phyloP scores from a whole-genome alignment of 2,888 invertebrate genomes.

The Nematopogon swammerdamellus region DNA sequence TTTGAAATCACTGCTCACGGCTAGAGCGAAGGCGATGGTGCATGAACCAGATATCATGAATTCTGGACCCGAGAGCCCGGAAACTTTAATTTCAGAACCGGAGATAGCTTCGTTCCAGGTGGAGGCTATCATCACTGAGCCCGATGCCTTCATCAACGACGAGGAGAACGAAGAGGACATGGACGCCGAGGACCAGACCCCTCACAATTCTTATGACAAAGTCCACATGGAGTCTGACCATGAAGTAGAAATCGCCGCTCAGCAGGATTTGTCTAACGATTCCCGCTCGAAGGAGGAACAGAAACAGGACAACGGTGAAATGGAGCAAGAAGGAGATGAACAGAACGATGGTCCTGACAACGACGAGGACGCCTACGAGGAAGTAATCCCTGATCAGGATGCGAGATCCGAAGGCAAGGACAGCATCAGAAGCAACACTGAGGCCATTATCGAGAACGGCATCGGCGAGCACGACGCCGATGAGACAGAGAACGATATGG shows the following conservation, averaged over 20 bases:
- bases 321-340: slow-evolving; percentile 4
- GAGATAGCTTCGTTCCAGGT: slow-evolving; percentile 53
- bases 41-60: slow-evolving; percentile 42
- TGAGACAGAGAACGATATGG: slow-evolving; percentile 16
- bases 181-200: slow-evolving; percentile 24
- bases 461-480: slow-evolving; percentile 9
- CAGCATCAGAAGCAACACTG: not conserved
- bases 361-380: not conserved
- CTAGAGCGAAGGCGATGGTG: slow-evolving; percentile 44
- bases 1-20: slow-evolving; percentile 44
- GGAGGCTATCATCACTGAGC: slow-evolving; percentile 46
- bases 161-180: slow-evolving; percentile 23
- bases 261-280: slow-evolving; percentile 9
- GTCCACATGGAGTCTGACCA: slow-evolving; percentile 50
- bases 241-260: slow-evolving; percentile 46
- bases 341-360: slow-evolving; percentile 19
- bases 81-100: slow-evolving; percentile 49
- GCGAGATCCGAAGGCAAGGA: not conserved
- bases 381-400: not conserved
- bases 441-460: not conserved
- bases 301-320: slow-evolving; percentile 3
- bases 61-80: slow-evolving; percentile 50
- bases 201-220: slow-evolving; percentile 41
- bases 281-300: not conserved
- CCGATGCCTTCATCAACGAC: slow-evolving; percentile 31